Evolutionary conservation across 2,113 vertebrate genomes (phyloP), one percentile per base, ranked within the genome.

Genomic region (Chrysemys picta): DNA sequence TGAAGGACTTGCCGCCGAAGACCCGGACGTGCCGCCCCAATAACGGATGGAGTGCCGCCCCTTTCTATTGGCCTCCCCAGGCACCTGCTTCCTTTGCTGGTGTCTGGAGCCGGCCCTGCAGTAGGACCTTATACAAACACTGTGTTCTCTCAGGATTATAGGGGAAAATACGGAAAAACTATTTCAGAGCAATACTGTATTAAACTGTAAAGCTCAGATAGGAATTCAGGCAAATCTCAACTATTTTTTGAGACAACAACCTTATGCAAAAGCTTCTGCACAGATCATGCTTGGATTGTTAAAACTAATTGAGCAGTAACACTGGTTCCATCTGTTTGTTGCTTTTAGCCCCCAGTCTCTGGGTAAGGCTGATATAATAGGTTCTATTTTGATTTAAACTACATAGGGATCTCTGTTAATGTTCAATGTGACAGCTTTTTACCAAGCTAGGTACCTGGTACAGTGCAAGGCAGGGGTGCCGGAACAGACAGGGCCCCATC

Each of bases 381-480:
- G 2, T 35, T 50, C 1, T 4, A 13, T 82, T 93, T 94, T 83
- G 78, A 69, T 93, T 86, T 93, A 84, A 88, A 84, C 87, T 91
- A 89, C 72, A 89, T 2, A 4, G 62, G 50, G 17, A 75, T 88
- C 62, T 59, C 0, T 3, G 87, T 94, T 38, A 88, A 82, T 85
- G n/a, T 94, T 90, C 90, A 88, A 91, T 50, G 6, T 8, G 49
- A 85, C 47, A 84, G 50, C 56, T 91, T 95, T 75, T 69, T 53
- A 86, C 82, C 83, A 50, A 85, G 27, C 62, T 19, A 29, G 78
- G 82, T 85, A 84, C 89, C 86, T 94, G 50, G 87, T 94, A 52
- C 38, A 27, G 31, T 11, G 9, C 6, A 75, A 8, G 82, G 22
- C 56, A 57, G 25, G 56, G 10, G 10, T 27, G 10, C 25, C 10